Evolutionary conservation across 2,113 vertebrate species (phyloP), one percentile per base, ranked within the genome.

Genomic region (Pagrus major): DNA sequence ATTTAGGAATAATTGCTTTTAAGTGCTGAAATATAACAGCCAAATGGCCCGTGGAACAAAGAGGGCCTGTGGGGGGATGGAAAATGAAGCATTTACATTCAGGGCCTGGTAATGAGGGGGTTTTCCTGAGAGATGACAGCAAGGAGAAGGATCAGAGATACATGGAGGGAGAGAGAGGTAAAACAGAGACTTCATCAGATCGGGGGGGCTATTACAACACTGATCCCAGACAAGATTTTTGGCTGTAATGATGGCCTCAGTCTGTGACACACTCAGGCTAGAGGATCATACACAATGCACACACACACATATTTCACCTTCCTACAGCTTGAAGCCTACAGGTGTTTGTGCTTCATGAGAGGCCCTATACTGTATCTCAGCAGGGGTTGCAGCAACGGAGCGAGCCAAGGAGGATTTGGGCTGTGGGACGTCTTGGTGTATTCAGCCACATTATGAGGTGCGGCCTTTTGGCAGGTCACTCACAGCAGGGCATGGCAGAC

Each of bases 121-220:
- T 87, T 94, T 94, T 93, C 91, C 93, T 92, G 79, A 85, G 51
- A 93, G 86, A 90, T 93, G 93, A 93, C 92, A 93, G 88, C 23
- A 44, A 91, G 71, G 84, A 86, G 72, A 88, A 83, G 83, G 91
- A 93, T 92, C 90, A 92, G 77, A 92, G 85, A 66, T 52, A 64
- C 10, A 65, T 20, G 56, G 78, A 72, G 56, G 52, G 71, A 72
- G 78, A 70, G 66, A 71, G 89, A 88, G 81, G 83, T 78, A 78
- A 69, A 78, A 80, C 29, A 49, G 69, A 73, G 69, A 89, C 37
- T 41, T 54, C 66, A 74, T 86, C 76, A 87, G 82, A 93, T 85
- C 78, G 73, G 73, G 80, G 77, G 83, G 88, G 86, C 60, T 79
- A 86, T 84, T 85, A 81, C 71, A 80, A 47, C 61, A 67, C 81